phyloP scores from a whole-genome alignment of 2,113 vertebrate genomes.

The Manacus vitellinus region DNA sequence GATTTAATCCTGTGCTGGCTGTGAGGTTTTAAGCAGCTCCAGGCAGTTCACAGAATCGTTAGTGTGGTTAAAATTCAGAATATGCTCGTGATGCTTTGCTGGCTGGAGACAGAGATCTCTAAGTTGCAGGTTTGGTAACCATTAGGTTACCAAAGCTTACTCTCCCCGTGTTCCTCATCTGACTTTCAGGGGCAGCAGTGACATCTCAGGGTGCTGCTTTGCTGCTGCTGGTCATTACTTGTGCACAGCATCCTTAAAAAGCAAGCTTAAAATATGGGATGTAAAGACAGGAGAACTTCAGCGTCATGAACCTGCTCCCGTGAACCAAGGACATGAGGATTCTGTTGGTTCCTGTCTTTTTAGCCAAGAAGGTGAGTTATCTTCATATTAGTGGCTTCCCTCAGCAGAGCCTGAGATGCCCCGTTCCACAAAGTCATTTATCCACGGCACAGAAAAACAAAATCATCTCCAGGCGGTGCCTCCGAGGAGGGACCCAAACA shows the following conservation, averaged over 20 bases:
- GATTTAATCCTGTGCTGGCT: not conserved
- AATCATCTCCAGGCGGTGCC: no score
- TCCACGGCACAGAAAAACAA: no score
- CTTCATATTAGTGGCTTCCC: not conserved
- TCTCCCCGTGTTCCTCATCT: not conserved
- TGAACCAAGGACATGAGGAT: constrained; percentile 68
- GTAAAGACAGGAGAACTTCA: constrained; percentile 69
- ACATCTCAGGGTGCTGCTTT: constrained; percentile 80
- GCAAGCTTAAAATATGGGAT: constrained; percentile 77
- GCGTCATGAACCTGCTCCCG: constrained; percentile 52
- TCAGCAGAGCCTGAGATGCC: no score
- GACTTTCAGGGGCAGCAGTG: constrained; percentile 69
- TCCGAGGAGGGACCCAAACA: no score
- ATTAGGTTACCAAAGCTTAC: not conserved
- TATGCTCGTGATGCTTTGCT: not conserved
- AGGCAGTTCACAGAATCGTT: not conserved
- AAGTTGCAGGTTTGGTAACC: not conserved
- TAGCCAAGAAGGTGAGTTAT: constrained; percentile 74
- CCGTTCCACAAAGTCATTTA: no score
- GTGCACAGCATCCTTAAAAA: constrained; percentile 75
- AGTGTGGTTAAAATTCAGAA: not conserved
- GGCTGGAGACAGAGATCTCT: not conserved
- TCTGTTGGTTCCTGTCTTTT: constrained; percentile 79
- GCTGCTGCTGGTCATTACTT: constrained; percentile 73
- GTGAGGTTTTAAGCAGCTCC: not conserved